Evolutionary conservation across 2,797 vertebrate genomes (phyloP).

Genomic region (Platyrinchus mystaceus): DNA sequence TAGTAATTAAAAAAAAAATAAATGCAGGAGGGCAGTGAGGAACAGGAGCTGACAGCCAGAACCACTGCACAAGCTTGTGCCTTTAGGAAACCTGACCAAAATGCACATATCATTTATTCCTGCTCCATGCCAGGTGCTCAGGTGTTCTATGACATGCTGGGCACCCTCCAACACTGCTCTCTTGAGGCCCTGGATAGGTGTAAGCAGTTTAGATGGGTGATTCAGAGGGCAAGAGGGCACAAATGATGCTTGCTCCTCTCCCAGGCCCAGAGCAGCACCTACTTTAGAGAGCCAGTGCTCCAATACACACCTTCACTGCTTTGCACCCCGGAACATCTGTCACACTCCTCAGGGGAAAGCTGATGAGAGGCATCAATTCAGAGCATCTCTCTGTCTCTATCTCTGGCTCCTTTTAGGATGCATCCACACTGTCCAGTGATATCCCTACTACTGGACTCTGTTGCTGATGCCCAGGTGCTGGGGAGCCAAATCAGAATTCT

Average conservation of each 20-base stretch:
- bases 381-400: background rate
- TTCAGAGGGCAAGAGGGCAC: background rate
- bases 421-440: background rate
- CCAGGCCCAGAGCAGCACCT: background rate
- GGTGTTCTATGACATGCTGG: background rate
- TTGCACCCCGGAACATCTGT: background rate
- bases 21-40: background rate
- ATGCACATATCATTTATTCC: background rate
- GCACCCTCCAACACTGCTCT: background rate
- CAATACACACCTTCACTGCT: background rate
- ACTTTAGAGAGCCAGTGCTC: background rate
- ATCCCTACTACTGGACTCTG: background rate
- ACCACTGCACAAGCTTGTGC: too few relatives aligned
- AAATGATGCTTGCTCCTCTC: background rate
- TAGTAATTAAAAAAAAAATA: background rate
- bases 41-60: background rate
- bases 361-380: background rate
- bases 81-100: background rate
- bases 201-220: background rate
- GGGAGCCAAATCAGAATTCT: background rate
- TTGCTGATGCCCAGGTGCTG: background rate
- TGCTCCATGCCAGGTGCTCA: rapidly evolving
- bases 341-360: background rate
- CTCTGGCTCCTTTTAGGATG: background rate
- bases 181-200: background rate